Base-by-base conservation (phyloP, 2,888 invertebrate species). In the Aporophyla nigra region DNA sequence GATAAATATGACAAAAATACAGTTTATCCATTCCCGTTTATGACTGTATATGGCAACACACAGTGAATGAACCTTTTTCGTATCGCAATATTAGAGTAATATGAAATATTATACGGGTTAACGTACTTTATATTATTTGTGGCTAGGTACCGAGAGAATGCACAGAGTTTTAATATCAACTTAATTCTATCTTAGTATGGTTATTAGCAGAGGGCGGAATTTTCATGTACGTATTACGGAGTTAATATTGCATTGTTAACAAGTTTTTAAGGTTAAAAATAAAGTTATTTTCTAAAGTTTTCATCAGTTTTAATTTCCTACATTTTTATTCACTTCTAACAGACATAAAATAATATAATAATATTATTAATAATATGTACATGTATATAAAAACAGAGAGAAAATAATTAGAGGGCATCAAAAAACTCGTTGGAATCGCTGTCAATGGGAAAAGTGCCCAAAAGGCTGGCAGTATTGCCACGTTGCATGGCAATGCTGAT, bases 81-180 rank as follows among this genome's bases (percentile, higher is more conserved):
- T 53, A 56, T 33, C 27, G 27, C 59, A 74, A 43, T 58, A 65
- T 63, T 82, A 79, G 71, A 16, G 53, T 74, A 77, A 78, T 61
- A 66, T 67, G 68, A 62, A 76, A 76, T 61, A 63, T 63, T 63
- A 16, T 69, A 76, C 21, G 21, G 63, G 49, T 40, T 40, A 67
- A 74, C 40, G 49, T 72, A 78, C 58, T 16, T 62, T 66, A 43
- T 61, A 43, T 69, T 70, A 72, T 14, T 59, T 49, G 56, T 49
- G 67, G 66, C 58, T 73, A 77, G 80, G 83, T 83, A 85, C 85
- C 78, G 70, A 80, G 56, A 85, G 69, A 74, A 71, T 61, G 56
- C 67, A 78, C 59, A 63, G 27, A 54, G 56, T 71, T 40, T 62
- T 73, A 67, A 71, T 59, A 74, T 74, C 46, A 70, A 76, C 71